These are phyloP conservation scores for Deroptyus accipitrinus DNA, from an alignment of 2,113 vertebrate genomes.

Conservation along the genomic window DNA sequence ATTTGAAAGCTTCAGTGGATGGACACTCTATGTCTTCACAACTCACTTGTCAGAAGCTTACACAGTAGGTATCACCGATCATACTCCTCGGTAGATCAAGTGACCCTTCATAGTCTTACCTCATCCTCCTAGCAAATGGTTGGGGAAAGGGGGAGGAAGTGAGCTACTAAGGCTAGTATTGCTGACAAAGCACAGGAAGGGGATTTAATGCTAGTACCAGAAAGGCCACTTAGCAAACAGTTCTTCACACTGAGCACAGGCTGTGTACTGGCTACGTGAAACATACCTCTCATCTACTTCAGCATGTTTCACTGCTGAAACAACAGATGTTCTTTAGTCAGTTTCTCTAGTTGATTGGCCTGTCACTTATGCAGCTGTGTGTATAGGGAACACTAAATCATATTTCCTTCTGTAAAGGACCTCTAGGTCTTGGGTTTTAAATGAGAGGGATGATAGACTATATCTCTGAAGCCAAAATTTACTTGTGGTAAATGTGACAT, in stretches of 20 bases:
- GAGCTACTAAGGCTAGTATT: neutral
- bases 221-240: neutral
- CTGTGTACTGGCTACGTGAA: neutral
- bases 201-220: neutral
- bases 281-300: neutral
- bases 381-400: neutral
- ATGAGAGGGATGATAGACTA: neutral
- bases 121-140: neutral
- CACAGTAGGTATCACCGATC: neutral
- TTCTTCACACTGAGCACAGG: neutral
- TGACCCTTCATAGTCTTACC: neutral
- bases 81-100: neutral
- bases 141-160: neutral
- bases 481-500: neutral
- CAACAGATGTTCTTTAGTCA: neutral
- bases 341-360: neutral
- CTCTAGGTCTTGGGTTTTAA: neutral
- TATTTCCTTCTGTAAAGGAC: neutral
- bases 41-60: neutral
- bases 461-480: neutral
- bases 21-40: neutral
- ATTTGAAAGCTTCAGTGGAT: neutral
- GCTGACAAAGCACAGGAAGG: neutral
- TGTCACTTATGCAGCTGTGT: neutral
- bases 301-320: neutral